phyloP scores from a whole-genome alignment of 2,888 invertebrate genomes.

The Erebia epiphron region DNA sequence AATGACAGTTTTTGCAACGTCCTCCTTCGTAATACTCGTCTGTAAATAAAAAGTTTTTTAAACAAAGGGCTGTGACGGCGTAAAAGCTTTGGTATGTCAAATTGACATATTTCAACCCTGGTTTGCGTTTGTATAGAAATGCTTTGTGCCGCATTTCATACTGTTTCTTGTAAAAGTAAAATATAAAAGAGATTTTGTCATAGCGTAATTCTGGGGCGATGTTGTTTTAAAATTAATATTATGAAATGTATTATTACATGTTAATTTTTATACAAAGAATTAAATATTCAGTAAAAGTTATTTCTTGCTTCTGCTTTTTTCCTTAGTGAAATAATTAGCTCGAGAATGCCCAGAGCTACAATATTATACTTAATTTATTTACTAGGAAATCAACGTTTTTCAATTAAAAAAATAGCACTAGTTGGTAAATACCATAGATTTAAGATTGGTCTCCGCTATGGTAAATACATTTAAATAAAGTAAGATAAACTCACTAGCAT shows the following conservation, averaged over 20 bases:
- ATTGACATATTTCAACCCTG: constrained; percentile 46
- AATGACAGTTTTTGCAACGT: constrained; percentile 91
- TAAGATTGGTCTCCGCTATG: too few relatives aligned
- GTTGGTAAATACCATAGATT: background rate
- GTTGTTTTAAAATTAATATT: background rate
- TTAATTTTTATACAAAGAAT: background rate
- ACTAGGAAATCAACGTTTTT: background rate
- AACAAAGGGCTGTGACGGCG: constrained; percentile 44
- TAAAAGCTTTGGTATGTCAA: constrained; percentile 47
- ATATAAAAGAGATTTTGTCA: constrained; percentile 32
- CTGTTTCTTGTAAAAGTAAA: constrained; percentile 39
- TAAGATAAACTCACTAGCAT: constrained; percentile 84
- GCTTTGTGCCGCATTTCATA: constrained; percentile 43
- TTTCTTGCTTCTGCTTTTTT: background rate
- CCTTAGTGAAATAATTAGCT: background rate
- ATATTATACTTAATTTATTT: background rate
- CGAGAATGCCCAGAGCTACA: background rate
- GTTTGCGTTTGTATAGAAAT: constrained; percentile 44
- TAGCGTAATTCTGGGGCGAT: background rate
- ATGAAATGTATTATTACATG: background rate
- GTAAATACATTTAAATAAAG: background rate
- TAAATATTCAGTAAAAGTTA: background rate
- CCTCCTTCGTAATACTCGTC: constrained; percentile 90
- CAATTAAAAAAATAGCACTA: background rate
- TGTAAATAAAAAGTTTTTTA: constrained; percentile 64